Conservation (phyloP, 2,113 vertebrate genomes). For the Psammodynastes pulverulentus region DNA sequence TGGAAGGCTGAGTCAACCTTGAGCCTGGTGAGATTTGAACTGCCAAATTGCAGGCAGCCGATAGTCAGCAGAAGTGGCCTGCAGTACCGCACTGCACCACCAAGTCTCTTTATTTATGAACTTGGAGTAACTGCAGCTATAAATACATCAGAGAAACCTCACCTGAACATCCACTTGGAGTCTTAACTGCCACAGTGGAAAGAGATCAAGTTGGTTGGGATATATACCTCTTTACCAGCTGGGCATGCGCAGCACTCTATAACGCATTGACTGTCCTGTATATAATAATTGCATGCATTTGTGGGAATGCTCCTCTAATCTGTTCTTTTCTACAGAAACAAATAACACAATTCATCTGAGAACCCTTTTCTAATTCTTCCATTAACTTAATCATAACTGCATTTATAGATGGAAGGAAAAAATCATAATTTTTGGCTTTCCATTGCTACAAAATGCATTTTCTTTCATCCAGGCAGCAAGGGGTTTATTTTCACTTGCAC, state of each 20-base stretch:
- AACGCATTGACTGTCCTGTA: neutral
- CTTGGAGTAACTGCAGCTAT: neutral
- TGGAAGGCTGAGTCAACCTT: too few species aligned
- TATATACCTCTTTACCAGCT: neutral
- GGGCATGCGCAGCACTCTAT: conserved; percentile 17
- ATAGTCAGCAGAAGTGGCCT: too few species aligned
- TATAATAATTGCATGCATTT: neutral
- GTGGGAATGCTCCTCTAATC: neutral
- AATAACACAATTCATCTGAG: neutral
- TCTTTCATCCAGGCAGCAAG: neutral
- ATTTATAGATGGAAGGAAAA: conserved; percentile 23
- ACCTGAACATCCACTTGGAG: neutral
- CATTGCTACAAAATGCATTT: conserved; percentile 28
- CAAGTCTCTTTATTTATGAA: too few species aligned
- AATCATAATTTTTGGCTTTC: conserved; percentile 42
- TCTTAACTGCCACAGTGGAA: neutral
- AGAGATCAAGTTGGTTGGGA: neutral
- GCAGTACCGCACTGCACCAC: too few species aligned
- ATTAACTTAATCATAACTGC: conserved; percentile 11
- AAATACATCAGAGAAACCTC: too few species aligned
- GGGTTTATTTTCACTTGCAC: neutral
- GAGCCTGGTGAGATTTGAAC: too few species aligned
- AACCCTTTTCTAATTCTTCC: neutral
- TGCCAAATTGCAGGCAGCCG: too few species aligned
- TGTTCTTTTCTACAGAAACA: neutral